Percentiles rank a stretch among this genome's conserved stretches.
Conservation (phyloP, 2,888 invertebrate species). For the Nephrotoma guestfalica region DNA sequence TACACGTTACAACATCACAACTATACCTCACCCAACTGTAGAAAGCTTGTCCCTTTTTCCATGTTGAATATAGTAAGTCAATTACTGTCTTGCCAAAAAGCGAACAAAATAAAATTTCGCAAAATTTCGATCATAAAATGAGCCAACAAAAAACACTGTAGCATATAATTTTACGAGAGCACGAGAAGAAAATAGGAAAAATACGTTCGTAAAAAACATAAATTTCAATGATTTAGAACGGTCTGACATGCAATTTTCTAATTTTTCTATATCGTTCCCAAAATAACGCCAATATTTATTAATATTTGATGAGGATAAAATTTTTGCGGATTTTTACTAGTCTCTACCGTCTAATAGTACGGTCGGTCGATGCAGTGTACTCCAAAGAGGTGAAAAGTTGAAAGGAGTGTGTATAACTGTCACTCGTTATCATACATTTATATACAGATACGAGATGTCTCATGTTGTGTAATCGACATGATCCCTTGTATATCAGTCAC, state of each 20-base stretch:
- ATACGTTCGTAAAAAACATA: neutral
- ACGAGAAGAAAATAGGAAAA: neutral
- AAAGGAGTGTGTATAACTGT: neutral
- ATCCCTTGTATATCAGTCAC: neutral
- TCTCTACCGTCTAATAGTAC: neutral
- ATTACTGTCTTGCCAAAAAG: neutral
- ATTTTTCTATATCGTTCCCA: neutral
- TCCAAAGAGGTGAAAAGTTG: neutral
- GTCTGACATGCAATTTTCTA: neutral
- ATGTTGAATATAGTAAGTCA: neutral
- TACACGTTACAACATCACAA: neutral
- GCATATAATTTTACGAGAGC: neutral
- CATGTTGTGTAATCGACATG: neutral
- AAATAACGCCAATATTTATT: neutral
- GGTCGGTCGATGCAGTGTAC: neutral
- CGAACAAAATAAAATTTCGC: neutral
- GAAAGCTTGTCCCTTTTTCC: neutral
- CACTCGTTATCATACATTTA: neutral
- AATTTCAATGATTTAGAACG: neutral
- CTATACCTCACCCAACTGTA: neutral
- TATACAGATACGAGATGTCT: neutral
- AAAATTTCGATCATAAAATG: neutral
- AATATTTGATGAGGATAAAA: neutral
- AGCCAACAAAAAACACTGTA: neutral
- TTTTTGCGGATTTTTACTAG: neutral